Base-by-base conservation (phyloP, 2,797 vertebrate genomes). In the Odontamblyopus rebecca region DNA sequence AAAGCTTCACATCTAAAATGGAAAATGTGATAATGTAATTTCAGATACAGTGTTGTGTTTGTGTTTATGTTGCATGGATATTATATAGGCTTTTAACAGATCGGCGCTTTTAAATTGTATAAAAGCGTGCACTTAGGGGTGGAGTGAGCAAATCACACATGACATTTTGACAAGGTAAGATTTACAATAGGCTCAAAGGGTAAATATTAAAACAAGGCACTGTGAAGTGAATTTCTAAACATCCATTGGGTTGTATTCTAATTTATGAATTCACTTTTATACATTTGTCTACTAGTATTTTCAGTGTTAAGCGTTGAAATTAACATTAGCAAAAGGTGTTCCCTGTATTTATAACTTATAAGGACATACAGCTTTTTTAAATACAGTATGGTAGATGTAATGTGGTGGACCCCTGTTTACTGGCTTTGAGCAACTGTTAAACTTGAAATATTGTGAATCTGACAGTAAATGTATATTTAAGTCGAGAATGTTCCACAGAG, bases 1-100 rank as follows among this genome's bases (percentile, higher is more conserved):
- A 26, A 50, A 27, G 27, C 51, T 16, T 8, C 18, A 27, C 13
- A 48, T 53, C 15, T 38, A 53, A 26, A 27, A 63, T 13, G n/a
- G n/a, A 18, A 70, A 75, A 73, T 48, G 0, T 54, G 38, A 61
- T 62, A 30, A 63, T 69, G 56, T 30, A n/a, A 16, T 23, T 16
- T 61, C 1, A 68, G 23, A 16, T 30, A 32, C 51, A 68, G 50
- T n/a, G 56, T 1, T 19, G 30, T 53, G n/a, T n/a, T 51, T 38
- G 61, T 32, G 19, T 23, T 51, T 6, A 66, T 18, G 6, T 44
- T 23, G 16, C 23, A 65, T 23, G 15, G 50, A 66, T 50, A 38
- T 38, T 38, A 38, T 38, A 64, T 7, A 26, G 18, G 62, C 62
- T 64, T 64, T 64, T 64, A 48, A 41, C 62, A 44, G 38, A 64